Evolutionary conservation across 2,797 vertebrate genomes (phyloP).

Genomic region (Sebastes itinus): DNA sequence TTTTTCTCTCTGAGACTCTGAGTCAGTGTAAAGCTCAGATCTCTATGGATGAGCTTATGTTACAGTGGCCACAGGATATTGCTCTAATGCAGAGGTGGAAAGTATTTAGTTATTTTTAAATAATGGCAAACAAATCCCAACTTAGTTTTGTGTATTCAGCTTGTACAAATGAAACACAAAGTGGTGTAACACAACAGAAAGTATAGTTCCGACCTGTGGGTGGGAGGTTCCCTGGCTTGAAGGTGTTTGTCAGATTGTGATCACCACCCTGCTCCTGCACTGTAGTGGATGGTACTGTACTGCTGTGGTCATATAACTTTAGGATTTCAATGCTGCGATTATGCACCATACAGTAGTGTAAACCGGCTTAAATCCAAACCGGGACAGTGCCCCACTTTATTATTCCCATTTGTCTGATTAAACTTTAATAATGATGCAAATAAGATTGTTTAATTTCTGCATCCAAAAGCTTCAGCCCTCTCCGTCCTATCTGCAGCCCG

Average conservation of each 20-base stretch:
- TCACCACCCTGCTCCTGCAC: constrained; percentile 6
- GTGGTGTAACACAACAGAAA: neutral
- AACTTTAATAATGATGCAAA: constrained; percentile 57
- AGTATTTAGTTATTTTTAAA: neutral
- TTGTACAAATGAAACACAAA: neutral
- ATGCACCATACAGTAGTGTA: neutral
- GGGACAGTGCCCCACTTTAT: constrained; percentile 29
- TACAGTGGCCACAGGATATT: constrained; percentile 33
- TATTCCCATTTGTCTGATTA: constrained; percentile 62
- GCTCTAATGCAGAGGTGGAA: neutral
- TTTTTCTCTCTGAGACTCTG: neutral
- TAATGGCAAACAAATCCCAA: neutral
- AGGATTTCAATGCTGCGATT: constrained; percentile 18
- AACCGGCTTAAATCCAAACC: constrained; percentile 35
- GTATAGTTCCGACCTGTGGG: constrained; percentile 4
- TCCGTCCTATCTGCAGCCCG: constrained; percentile 12
- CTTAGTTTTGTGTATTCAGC: neutral
- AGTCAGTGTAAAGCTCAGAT: neutral
- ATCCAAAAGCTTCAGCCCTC: constrained; percentile 12
- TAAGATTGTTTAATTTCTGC: constrained; percentile 41
- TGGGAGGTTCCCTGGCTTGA: neutral
- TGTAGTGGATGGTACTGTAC: neutral
- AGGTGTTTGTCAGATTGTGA: constrained; percentile 28
- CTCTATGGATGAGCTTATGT: constrained; percentile 18
- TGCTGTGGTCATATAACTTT: constrained; percentile 17